Percentiles rank a stretch among this genome's conserved stretches.
Evolutionary conservation across 2,888 invertebrate genomes (phyloP).

Genomic region (Polydesmus complanatus): DNA sequence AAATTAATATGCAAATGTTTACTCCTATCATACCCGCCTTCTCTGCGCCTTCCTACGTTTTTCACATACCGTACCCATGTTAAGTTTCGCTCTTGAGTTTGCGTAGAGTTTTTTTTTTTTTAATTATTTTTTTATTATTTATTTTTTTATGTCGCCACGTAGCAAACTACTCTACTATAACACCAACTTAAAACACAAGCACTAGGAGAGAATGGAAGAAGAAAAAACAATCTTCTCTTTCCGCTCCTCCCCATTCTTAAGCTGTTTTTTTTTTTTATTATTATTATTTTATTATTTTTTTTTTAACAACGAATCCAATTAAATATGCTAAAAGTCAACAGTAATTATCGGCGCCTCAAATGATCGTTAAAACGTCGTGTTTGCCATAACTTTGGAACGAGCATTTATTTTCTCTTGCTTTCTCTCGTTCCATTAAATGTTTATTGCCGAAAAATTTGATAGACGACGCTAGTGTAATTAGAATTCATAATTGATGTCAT

Average conservation of each 20-base stretch:
- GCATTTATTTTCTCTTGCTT: background rate
- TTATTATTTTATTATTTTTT: too few relatives aligned
- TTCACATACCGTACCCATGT: background rate
- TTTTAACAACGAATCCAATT: too few relatives aligned
- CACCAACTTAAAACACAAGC: too few relatives aligned
- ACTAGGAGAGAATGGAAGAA: too few relatives aligned
- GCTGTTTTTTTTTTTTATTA: too few relatives aligned
- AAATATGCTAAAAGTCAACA: background rate
- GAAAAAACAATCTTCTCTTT: too few relatives aligned
- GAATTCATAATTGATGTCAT: background rate
- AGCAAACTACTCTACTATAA: too few relatives aligned
- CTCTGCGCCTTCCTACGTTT: background rate
- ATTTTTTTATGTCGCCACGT: too few relatives aligned
- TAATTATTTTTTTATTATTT: too few relatives aligned
- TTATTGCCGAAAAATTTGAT: background rate
- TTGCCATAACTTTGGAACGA: background rate
- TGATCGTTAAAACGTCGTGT: background rate
- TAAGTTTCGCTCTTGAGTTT: background rate
- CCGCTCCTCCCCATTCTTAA: too few relatives aligned
- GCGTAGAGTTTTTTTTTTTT: too few relatives aligned
- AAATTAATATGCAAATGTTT: constrained; percentile 4
- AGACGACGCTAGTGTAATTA: background rate
- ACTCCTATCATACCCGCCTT: background rate
- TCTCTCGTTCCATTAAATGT: background rate
- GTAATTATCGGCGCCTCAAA: background rate